A percentile compares a stretch with the other conserved stretches of the same genome.
phyloP scores from a whole-genome alignment of 2,888 invertebrate species.

The Agrotis clavis region DNA sequence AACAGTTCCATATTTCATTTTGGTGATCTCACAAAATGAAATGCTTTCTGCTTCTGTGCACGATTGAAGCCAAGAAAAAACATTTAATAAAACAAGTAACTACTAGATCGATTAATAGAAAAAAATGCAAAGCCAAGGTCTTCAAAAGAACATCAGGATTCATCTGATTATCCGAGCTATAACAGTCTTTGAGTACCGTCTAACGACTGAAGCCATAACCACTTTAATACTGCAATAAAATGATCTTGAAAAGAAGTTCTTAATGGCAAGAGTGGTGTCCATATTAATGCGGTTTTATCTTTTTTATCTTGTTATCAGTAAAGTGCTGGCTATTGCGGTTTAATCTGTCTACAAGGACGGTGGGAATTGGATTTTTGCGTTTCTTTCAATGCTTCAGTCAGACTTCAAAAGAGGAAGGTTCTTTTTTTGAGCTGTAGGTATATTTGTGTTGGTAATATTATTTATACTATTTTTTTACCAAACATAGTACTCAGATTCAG shows the following conservation, averaged over 20 bases:
- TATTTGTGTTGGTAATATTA: too few relatives aligned
- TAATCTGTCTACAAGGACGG: conserved; percentile 10
- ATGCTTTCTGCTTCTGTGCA: too few relatives aligned
- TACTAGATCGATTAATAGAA: not conserved
- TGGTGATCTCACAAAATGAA: too few relatives aligned
- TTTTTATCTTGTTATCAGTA: conserved; percentile 43
- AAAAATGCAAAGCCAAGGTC: not conserved
- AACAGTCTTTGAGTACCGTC: conserved; percentile 1
- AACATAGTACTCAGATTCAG: too few relatives aligned
- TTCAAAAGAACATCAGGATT: conserved; percentile 21
- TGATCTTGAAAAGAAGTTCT: conserved; percentile 42
- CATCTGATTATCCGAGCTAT: conserved; percentile 1
- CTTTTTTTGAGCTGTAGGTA: not conserved
- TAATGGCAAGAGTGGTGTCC: conserved; percentile 24
- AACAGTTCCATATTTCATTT: too few relatives aligned
- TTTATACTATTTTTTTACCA: too few relatives aligned
- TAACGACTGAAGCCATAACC: conserved; percentile 29
- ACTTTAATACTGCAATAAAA: conserved; percentile 44
- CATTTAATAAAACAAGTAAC: too few relatives aligned
- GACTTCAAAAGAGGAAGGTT: not conserved
- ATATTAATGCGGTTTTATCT: conserved; percentile 43
- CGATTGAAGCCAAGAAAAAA: too few relatives aligned
- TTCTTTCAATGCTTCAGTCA: not conserved
- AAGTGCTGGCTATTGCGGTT: conserved; percentile 27
- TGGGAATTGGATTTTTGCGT: conserved; percentile 7